phyloP scores from a whole-genome alignment of 2,888 invertebrate species.

The Himalopsyche tibetana region DNA sequence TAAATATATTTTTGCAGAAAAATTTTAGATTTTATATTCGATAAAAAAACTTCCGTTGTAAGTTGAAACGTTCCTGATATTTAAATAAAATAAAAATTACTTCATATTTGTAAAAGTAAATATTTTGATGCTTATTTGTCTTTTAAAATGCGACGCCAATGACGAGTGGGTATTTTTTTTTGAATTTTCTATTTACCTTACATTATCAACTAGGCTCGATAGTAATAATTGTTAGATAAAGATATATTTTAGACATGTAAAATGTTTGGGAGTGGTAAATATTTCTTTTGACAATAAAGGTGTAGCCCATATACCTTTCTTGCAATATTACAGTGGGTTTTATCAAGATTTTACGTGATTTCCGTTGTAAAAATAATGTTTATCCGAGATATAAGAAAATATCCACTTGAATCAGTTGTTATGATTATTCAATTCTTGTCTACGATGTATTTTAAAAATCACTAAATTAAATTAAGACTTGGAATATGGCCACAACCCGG shows the following conservation, averaged over 20 bases:
- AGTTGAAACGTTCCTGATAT: too few species aligned
- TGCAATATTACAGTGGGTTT: neutral
- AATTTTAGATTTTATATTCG: too few species aligned
- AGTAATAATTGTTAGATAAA: neutral
- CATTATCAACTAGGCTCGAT: neutral
- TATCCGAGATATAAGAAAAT: too few species aligned
- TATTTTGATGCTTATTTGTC: neutral
- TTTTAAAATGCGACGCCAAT: neutral
- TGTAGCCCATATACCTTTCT: neutral
- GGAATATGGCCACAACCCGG: too few species aligned
- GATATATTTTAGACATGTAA: neutral
- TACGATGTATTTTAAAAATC: too few species aligned
- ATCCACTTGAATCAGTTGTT: too few species aligned
- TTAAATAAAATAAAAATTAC: too few species aligned
- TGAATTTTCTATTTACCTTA: neutral
- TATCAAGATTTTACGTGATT: neutral
- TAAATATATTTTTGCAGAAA: too few species aligned
- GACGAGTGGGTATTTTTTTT: neutral
- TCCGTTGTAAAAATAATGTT: neutral
- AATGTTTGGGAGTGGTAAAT: neutral
- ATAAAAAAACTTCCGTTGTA: too few species aligned
- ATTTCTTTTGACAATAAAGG: constrained; percentile 13
- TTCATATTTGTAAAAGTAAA: too few species aligned
- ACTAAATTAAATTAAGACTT: too few species aligned
- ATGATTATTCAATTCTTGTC: too few species aligned